Evolutionary conservation across 2,797 vertebrate species (phyloP), one percentile per base, ranked within the genome.

Genomic region (Anguilla pacifica): DNA sequence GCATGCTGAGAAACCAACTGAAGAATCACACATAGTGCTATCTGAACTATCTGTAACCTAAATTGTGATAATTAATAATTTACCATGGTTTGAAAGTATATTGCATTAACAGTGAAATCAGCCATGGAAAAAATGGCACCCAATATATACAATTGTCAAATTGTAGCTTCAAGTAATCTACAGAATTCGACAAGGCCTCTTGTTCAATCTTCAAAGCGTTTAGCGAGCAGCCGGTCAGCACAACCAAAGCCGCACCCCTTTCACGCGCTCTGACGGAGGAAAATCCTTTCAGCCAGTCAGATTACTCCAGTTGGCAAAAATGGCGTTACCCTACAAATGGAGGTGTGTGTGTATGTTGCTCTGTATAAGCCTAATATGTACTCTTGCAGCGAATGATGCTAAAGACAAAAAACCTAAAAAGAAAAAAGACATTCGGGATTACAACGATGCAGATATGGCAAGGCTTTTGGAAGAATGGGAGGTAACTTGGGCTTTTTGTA

Each of bases 371-470:
- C 87, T 92, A 6, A 17, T 92, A 2, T 92, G 88, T 86, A 13
- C 92, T 84, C 85, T 88, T n/a, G 88, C 92, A 0, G 1, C 90
- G 7, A 61, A 67, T 3, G 90, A 91, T 39, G 86, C 88, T 59
- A 86, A 92, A 83, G 91, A 94, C 25, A 61, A 90, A 1, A 94
- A 96, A 84, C 85, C 91, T 15, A 94, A 94, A 91, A 98, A 97
- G 91, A 99, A 98, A 93, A 99, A 99, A 87, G 98, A 99, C 46
- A 98, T 99, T 86, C 95, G 98, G 77, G 98, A 99, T 90, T 99
- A 98, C 92, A 99, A 99, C 88, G 98, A 99, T 31, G 98, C 98
- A 0, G 98, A 99, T 88, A 99, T 99, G 98, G 98, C 98, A 0
- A 96, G 98, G 89, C 96, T 99, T 57, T 94, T 99, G 96, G 98